These are phyloP conservation scores for Archivesica marissinica DNA, from an alignment of 1,140 invertebrate genomes.

Conservation along the genomic window DNA sequence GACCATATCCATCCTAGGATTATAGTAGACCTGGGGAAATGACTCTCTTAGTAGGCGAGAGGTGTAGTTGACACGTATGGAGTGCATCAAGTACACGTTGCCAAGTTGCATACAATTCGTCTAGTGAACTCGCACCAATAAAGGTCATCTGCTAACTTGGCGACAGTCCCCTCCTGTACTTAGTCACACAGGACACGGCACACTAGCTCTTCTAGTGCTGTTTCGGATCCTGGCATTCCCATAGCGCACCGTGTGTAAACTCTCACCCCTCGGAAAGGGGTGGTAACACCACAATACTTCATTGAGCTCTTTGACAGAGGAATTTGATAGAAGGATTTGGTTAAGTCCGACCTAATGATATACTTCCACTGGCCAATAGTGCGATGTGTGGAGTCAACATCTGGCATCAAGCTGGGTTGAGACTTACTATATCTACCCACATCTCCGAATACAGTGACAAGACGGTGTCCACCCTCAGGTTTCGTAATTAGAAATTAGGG, in stretches of 20 bases:
- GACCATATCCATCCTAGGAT: conserved; percentile 63
- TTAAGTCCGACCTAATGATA: conserved; percentile 56
- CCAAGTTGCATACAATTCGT: conserved; percentile 26
- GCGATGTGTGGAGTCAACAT: conserved; percentile 53
- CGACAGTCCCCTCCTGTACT: conserved; percentile 53
- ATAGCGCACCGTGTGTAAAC: conserved; percentile 60
- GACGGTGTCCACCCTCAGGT: conserved; percentile 43
- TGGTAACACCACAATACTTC: conserved; percentile 61
- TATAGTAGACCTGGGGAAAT: conserved; percentile 52
- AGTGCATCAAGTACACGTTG: conserved; percentile 29
- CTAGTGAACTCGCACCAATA: conserved; percentile 20
- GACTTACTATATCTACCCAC: conserved; percentile 60
- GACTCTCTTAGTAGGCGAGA: conserved; percentile 53
- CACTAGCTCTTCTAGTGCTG: conserved; percentile 38
- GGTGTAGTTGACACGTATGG: conserved; percentile 2
- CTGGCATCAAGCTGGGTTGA: conserved; percentile 60
- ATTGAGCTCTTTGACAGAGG: conserved; percentile 39
- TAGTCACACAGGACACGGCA: conserved; percentile 52
- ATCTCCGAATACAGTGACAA: conserved; percentile 65
- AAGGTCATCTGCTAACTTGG: conserved; percentile 31
- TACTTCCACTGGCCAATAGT: conserved; percentile 62
- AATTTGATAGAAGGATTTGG: conserved; percentile 63
- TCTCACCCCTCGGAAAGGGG: conserved; percentile 57
- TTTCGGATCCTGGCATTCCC: conserved; percentile 57
- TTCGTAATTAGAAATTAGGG: conserved; percentile 64